A percentile compares a stretch with the other conserved stretches of the same genome.
These are phyloP conservation scores for Corythaixoides concolor DNA, from an alignment of 2,113 vertebrate genomes.

Conservation along the genomic window DNA sequence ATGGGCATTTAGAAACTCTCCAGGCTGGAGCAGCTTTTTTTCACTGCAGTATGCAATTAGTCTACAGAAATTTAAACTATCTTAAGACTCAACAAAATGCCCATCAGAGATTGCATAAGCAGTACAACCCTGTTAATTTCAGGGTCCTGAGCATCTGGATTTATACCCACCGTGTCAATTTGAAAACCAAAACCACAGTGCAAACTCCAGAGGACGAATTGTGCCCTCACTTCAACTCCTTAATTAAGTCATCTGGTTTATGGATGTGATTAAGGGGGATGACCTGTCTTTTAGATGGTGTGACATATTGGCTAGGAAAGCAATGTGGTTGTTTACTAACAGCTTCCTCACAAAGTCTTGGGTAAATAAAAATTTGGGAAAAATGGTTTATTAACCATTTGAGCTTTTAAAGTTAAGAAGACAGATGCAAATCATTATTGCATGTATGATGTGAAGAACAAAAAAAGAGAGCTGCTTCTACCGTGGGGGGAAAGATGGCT, in stretches of 20 bases:
- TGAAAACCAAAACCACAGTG: background rate
- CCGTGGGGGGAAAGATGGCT: background rate
- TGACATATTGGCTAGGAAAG: background rate
- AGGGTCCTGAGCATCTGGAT: background rate
- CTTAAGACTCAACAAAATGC: background rate
- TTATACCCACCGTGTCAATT: accelerated
- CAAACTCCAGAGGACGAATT: background rate
- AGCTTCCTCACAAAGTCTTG: background rate
- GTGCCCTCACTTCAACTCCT: background rate
- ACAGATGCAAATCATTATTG: background rate
- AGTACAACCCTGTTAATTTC: background rate
- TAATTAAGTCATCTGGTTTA: background rate
- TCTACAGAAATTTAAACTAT: background rate
- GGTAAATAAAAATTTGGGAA: background rate
- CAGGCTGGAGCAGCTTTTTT: background rate
- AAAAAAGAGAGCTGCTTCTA: background rate
- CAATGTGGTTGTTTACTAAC: background rate
- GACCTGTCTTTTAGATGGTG: background rate
- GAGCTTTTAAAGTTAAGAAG: background rate
- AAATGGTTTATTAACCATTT: background rate
- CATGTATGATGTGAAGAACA: background rate
- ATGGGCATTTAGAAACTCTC: background rate
- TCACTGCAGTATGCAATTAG: background rate
- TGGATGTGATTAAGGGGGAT: background rate
- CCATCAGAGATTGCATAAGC: background rate